These are phyloP conservation scores for Oophaga pumilio DNA, from an alignment of 2,113 vertebrate species.

Conservation along the genomic window DNA sequence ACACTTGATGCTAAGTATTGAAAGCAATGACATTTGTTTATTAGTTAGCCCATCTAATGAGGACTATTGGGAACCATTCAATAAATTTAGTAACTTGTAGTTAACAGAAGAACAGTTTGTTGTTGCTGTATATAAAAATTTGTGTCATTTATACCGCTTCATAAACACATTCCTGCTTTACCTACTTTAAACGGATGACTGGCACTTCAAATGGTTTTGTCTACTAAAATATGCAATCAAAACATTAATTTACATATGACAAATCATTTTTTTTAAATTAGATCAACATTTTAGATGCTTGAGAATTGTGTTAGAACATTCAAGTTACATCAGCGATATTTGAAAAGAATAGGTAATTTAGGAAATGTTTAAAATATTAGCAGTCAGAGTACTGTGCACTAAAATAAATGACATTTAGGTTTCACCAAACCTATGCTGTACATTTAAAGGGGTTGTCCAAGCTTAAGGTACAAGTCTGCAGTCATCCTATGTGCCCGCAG, in stretches of 20 bases:
- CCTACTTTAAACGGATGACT: slow-evolving; percentile 12
- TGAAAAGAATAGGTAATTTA: neutral
- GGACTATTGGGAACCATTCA: slow-evolving; percentile 51
- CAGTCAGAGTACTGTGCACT: neutral
- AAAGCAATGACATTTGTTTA: slow-evolving; percentile 39
- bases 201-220: slow-evolving; percentile 38
- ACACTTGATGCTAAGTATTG: slow-evolving; percentile 13
- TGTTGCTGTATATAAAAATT: slow-evolving; percentile 37
- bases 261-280: slow-evolving; percentile 9
- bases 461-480: no score
- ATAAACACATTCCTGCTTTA: neutral
- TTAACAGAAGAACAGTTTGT: slow-evolving; percentile 11
- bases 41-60: slow-evolving; percentile 44
- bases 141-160: slow-evolving; percentile 28
- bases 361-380: neutral
- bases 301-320: neutral
- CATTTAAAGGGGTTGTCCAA: no score
- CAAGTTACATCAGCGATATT: neutral
- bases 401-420: no score
- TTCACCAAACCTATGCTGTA: no score
- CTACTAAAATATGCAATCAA: slow-evolving; percentile 19
- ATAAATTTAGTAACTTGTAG: slow-evolving; percentile 32
- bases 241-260: slow-evolving; percentile 46
- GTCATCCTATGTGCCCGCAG: no score
- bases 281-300: slow-evolving; percentile 1